These are phyloP conservation scores for Tachysurus vachellii DNA, from an alignment of 2,113 vertebrate species.

Conservation along the genomic window DNA sequence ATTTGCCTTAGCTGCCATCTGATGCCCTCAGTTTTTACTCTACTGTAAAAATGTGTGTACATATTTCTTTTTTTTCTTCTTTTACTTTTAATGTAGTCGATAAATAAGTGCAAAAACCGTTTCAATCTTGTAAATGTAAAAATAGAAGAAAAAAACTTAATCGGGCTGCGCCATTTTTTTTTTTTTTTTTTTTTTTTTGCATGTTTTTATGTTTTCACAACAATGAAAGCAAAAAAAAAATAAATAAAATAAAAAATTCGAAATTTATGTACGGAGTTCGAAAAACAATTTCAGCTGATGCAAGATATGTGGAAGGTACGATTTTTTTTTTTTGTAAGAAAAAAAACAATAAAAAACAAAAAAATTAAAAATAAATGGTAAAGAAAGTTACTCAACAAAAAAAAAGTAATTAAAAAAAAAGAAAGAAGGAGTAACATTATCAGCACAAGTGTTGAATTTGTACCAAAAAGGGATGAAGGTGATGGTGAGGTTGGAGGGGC, in stretches of 20 bases:
- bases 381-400: conserved; percentile 32
- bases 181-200: conserved; percentile 85
- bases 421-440: conserved; percentile 74
- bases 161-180: conserved; percentile 89
- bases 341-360: conserved; percentile 51
- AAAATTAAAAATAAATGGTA: conserved; percentile 49
- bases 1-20: conserved; percentile 83
- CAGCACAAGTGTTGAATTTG: conserved; percentile 99
- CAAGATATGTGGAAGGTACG: conserved; percentile 85
- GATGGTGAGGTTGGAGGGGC: conserved; percentile 26
- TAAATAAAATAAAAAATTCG: conserved; percentile 69
- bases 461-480: conserved; percentile 88
- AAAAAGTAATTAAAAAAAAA: conserved; percentile 48
- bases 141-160: conserved; percentile 65
- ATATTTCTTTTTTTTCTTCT: conserved; percentile 84
- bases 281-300: conserved; percentile 82
- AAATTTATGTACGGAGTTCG: conserved; percentile 22
- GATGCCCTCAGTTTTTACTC: conserved; percentile 87
- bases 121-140: conserved; percentile 95
- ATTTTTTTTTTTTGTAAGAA: conserved; percentile 67
- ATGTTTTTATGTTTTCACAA: conserved; percentile 98
- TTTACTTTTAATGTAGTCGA: conserved; percentile 88
- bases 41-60: conserved; percentile 99
- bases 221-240: conserved; percentile 40
- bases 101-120: conserved; percentile 87